A percentile compares a stretch with the other conserved stretches of the same genome.
Evolutionary conservation across 2,888 invertebrate genomes (phyloP).

Genomic region (Podabrus alpinus): DNA sequence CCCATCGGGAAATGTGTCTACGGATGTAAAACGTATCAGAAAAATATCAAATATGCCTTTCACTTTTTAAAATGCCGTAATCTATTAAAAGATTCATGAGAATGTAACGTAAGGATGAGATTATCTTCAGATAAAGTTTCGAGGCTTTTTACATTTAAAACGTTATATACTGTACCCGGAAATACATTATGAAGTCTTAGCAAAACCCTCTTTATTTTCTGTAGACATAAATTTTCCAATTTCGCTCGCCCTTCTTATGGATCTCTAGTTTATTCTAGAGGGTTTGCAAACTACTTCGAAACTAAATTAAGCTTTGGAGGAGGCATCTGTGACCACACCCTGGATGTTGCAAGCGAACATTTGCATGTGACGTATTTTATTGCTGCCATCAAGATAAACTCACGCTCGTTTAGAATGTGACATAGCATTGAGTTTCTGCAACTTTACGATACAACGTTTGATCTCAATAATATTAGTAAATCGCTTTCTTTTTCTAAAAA

Average conservation of each 20-base stretch:
- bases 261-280: constrained; percentile 51
- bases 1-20: background rate
- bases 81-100: constrained; percentile 8
- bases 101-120: constrained; percentile 16
- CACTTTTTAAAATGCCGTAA: constrained; percentile 11
- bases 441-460: constrained; percentile 40
- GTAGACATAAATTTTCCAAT: constrained; percentile 56
- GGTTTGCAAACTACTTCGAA: constrained; percentile 55
- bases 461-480: constrained; percentile 27
- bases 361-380: constrained; percentile 60
- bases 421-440: constrained; percentile 41
- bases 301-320: constrained; percentile 57
- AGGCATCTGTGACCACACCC: constrained; percentile 58
- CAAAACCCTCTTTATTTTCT: constrained; percentile 50
- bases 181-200: constrained; percentile 44
- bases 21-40: background rate
- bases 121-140: constrained; percentile 18
- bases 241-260: constrained; percentile 50
- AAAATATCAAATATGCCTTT: background rate
- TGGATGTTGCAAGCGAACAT: constrained; percentile 54
- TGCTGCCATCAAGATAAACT: constrained; percentile 52
- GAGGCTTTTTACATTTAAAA: constrained; percentile 29
- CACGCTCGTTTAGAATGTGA: constrained; percentile 44
- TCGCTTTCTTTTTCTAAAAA: constrained; percentile 9
- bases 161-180: constrained; percentile 37